Evolutionary conservation across 2,113 vertebrate genomes (phyloP), one percentile per base, ranked within the genome.

Genomic region (Taurulus bubalis): DNA sequence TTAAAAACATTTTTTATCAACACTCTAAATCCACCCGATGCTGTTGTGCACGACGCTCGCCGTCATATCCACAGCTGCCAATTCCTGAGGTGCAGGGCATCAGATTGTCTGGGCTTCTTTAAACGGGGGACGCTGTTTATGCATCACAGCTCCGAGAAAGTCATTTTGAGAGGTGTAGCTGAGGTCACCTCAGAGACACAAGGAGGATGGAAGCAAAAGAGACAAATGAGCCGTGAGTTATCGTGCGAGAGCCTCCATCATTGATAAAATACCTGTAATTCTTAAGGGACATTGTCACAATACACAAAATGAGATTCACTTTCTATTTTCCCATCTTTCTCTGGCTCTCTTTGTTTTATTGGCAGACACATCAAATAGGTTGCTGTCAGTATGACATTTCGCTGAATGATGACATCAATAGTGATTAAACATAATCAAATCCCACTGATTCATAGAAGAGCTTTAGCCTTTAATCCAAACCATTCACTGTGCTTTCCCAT

Each of bases 1-100:
- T 88, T 88, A 92, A 92, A 93, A n/a, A n/a, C n/a, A 88, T 47
- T 71, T 87, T 90, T 91, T 92, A 90, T 93, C 90, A 83, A 63
- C 69, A 24, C 80, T 79, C 2, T 36, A 95, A 96, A 96, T 96
- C 8, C 95, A 95, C 62, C 93, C 90, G 0, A 49, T 80, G 58
- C 95, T 26, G 81, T 83, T 82, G 83, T 85, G 93, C 93, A 79
- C 91, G 76, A 90, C 86, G 84, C 74, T 74, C 71, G 38, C 71
- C 40, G 72, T 79, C 80, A 85, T 78, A 87, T 83, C 83, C 77
- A 63, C 69, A 74, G 80, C 60, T 80, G 83, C 73, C 86, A 76
- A 81, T 79, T 85, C 79, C 80, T 66, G 76, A 80, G 82, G 87
- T 85, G 84, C 85, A 60, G 80, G 65, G 73, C 69, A 90, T 90